Base-by-base conservation (phyloP, 2,888 invertebrate genomes). In the Hoplodrina blanda region DNA sequence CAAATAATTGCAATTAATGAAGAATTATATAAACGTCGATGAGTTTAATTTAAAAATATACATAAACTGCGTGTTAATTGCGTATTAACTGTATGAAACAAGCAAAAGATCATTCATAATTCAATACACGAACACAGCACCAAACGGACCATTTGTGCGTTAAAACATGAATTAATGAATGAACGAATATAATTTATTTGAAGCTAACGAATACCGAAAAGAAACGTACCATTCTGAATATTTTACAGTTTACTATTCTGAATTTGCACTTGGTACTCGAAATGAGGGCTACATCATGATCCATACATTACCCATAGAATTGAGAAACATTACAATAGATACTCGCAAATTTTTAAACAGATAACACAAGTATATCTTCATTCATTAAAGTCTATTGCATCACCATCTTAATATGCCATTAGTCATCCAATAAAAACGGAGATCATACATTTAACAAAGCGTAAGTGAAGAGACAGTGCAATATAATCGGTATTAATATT, bases 401-500 rank as follows among this genome's bases (percentile, higher is more conserved):
- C 20, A 73, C 73, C 65, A 75, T 69, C 15, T 55, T 33, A 50
- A 50, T 62, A 70, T 60, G 79, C 69, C 52, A 64, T 64, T 71
- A 69, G 60, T 81, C 76, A 66, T 76, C 68, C 68, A 82, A 79
- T 82, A 56, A 82, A 67, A 80, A 73, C 56, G 70, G 82, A 82
- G 76, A 82, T 79, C 80, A 76, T 46, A 65, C 11, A 46, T 54
- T 37, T 65, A 62, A 33, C 52, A 72, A 60, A 71, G 50, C 55
- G 44, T 53, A 59, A 15, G 37, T 62, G 15, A 20, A 54, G 19
- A 68, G 13, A 62, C 52, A 57, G 55, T 44, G 62, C 25, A 52
- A 30, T 66, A 52, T 56, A 64, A 25, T 5, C 41, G 44, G 15
- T 33, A 17, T 69, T 56, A 37, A 25, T 65, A 53, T 50, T 62